Conservation (phyloP, 64 coral and sea anemone species). For the Dendronephthya gigantea region DNA sequence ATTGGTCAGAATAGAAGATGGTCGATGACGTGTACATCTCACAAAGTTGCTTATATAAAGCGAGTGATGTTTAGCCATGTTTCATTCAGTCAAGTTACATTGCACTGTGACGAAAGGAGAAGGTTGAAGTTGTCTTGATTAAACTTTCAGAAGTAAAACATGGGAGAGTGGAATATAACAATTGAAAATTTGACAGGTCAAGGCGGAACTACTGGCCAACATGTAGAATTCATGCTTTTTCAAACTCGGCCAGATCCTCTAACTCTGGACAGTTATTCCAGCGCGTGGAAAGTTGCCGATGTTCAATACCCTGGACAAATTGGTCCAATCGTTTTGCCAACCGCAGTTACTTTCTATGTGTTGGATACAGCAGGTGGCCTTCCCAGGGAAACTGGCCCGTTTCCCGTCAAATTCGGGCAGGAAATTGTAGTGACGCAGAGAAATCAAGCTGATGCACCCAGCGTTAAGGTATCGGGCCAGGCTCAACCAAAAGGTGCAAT, state of each 20-base stretch:
- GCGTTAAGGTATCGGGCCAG: background rate
- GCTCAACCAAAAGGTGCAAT: constrained; percentile 12
- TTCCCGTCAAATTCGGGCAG: constrained; percentile 23
- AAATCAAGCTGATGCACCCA: background rate
- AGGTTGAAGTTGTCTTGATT: no score
- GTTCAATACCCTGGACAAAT: background rate
- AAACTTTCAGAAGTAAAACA: no score
- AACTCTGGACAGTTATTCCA: background rate
- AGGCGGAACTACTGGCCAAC: background rate
- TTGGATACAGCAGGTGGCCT: background rate
- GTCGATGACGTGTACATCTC: no score
- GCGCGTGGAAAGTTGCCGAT: background rate
- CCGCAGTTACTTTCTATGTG: constrained; percentile 22
- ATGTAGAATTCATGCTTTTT: background rate
- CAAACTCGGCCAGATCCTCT: background rate
- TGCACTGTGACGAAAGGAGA: no score
- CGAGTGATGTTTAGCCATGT: no score
- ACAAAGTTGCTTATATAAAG: no score
- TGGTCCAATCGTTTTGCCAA: constrained; percentile 23
- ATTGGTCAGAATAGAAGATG: no score
- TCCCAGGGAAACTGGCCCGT: constrained; percentile 19
- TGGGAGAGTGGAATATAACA: constrained; percentile 4
- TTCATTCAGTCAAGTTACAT: no score
- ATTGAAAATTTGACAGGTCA: background rate
- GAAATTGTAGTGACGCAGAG: constrained; percentile 16